A percentile compares a stretch with the other conserved stretches of the same genome.
Evolutionary conservation across 2,797 vertebrate species (phyloP).

Genomic region (Anniella stebbinsi): DNA sequence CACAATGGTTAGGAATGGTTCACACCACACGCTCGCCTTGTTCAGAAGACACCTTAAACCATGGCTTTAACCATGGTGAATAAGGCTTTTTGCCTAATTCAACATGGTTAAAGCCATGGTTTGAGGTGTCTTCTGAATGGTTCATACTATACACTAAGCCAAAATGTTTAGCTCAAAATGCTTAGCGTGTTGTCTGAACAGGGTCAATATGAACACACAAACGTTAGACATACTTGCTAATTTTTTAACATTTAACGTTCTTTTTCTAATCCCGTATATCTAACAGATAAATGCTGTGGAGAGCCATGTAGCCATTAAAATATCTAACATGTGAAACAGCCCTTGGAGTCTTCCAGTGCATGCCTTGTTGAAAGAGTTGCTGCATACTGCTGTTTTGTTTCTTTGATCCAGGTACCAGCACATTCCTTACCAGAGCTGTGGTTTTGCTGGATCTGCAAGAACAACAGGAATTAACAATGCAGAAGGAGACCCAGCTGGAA

Average conservation of each 20-base stretch:
- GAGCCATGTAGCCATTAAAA: neutral
- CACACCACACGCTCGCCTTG: no score
- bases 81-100: no score
- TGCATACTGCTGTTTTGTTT: constrained; percentile 31
- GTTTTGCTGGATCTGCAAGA: constrained; percentile 69
- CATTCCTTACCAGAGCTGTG: constrained; percentile 78
- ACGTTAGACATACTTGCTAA: neutral
- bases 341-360: neutral
- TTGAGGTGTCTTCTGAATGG: no score
- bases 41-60: no score
- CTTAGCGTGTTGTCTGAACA: no score
- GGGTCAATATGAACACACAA: neutral
- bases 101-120: no score
- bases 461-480: constrained; percentile 62
- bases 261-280: neutral
- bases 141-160: no score
- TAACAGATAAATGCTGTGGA: neutral
- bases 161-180: no score
- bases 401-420: constrained; percentile 70
- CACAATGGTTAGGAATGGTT: no score
- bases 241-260: neutral
- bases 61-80: no score
- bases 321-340: neutral
- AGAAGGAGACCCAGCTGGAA: constrained; percentile 66
- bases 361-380: neutral